Percentiles rank a stretch among this genome's conserved stretches.
Evolutionary conservation across 2,888 invertebrate species (phyloP).

Genomic region (Luperina testacea): DNA sequence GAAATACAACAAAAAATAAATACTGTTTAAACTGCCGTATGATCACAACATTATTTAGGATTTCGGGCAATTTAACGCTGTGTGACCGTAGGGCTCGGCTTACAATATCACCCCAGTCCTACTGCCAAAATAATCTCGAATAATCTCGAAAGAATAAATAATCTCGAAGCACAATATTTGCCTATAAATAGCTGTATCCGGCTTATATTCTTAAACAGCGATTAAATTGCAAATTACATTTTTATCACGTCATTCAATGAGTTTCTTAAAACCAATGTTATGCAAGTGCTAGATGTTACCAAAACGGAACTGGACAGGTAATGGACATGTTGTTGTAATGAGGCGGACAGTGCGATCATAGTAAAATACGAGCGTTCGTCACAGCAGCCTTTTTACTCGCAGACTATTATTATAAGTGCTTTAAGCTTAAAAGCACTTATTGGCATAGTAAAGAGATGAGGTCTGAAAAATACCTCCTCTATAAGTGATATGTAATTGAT

Average conservation of each 20-base stretch:
- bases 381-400: neutral
- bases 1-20: neutral
- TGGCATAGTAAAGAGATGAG: neutral
- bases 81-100: too few relatives aligned
- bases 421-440: neutral
- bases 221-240: conserved; percentile 4
- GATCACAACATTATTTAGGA: neutral
- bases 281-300: conserved; percentile 20
- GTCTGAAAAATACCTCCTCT: neutral
- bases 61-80: neutral
- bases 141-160: too few relatives aligned
- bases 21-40: neutral
- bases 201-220: conserved; percentile 1
- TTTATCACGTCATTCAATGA: conserved; percentile 22
- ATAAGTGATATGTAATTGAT: too few relatives aligned
- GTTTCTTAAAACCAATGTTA: conserved; percentile 14
- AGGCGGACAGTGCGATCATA: neutral
- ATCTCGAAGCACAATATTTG: neutral
- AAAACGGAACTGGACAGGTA: conserved; percentile 1
- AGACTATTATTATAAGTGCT: neutral
- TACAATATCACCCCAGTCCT: neutral
- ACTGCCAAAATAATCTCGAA: neutral
- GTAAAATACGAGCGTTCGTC: neutral
- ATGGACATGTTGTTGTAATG: neutral
- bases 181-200: conserved; percentile 1